Evolutionary conservation across 1,140 invertebrate genomes (phyloP).

Genomic region (Calycopis cecrops): DNA sequence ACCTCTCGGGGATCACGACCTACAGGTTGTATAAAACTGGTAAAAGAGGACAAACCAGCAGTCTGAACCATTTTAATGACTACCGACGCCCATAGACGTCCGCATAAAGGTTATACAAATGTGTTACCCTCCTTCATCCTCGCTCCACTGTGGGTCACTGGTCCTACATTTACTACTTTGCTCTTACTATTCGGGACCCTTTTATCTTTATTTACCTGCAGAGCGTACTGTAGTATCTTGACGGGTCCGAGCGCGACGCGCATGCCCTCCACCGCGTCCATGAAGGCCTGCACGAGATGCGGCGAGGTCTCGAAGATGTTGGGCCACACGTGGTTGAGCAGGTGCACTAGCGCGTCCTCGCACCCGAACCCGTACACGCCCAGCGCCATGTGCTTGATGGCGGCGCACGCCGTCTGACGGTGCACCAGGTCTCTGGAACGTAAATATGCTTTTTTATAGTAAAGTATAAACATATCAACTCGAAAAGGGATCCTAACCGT

Average conservation of each 20-base stretch:
- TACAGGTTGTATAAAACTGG: too few relatives aligned
- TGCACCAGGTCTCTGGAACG: conserved; percentile 95
- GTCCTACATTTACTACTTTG: too few relatives aligned
- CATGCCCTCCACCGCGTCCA: conserved; percentile 98
- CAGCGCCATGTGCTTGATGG: conserved; percentile 99
- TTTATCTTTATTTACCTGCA: conserved; percentile 81
- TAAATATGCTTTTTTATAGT: too few relatives aligned
- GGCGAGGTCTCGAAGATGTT: conserved; percentile 99
- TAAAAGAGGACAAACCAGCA: too few relatives aligned
- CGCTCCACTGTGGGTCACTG: too few relatives aligned
- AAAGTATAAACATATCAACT: too few relatives aligned
- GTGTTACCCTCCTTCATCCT: too few relatives aligned
- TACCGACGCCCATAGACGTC: too few relatives aligned
- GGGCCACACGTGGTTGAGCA: conserved; percentile 99
- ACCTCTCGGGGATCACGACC: too few relatives aligned
- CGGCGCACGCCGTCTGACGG: conserved; percentile 98
- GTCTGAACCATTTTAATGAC: too few relatives aligned
- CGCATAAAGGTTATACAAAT: too few relatives aligned
- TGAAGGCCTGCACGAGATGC: conserved; percentile 99
- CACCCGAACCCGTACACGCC: conserved; percentile 99
- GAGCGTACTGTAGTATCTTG: conserved; percentile 96
- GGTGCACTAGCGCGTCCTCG: conserved; percentile 97
- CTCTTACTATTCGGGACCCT: neutral
- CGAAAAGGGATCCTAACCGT: too few relatives aligned
- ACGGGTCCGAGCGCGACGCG: conserved; percentile 96